Base-by-base conservation (phyloP, 1,140 invertebrate genomes). In the Battus philenor region DNA sequence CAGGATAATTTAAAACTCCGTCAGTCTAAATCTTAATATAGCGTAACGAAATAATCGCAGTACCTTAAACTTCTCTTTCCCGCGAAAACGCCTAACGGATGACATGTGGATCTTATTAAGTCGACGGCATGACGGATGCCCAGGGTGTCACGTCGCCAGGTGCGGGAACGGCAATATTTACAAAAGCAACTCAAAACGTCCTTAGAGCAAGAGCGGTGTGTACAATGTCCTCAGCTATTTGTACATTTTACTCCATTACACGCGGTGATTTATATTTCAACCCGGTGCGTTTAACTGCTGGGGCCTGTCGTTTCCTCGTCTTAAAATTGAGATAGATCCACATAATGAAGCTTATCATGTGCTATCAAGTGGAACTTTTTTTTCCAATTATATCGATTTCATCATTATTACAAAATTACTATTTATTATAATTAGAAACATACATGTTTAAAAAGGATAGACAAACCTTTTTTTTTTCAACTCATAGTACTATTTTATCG, bases 301-400 rank as follows among this genome's bases (percentile, higher is more conserved):
- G 64, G 62, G 55, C 70, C 68, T 76, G 75, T 76, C 76, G 76
- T 79, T 78, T 75, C 68, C 60, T 61, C 64, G 66, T 71, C 71
- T 79, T 69, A n/a, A 82, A 82, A 82, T 82, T 82, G 78, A 82
- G 78, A 82, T 82, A 74, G 75, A 82, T 82, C 72, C 65, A 44
- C 10, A 56, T 49, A 47, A 51, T 50, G 55, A 57, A 57, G 54
- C 46, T n/a, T n/a, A n/a, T n/a, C n/a, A n/a, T n/a, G n/a, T n/a
- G n/a, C n/a, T n/a, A n/a, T n/a, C n/a, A n/a, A n/a, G n/a, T n/a
- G n/a, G n/a, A n/a, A n/a, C n/a, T n/a, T n/a, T n/a, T n/a, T n/a
- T n/a, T n/a, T n/a, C n/a, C n/a, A n/a, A n/a, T n/a, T n/a, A n/a
- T n/a, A n/a, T n/a, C n/a, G n/a, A n/a, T n/a, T n/a, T n/a, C n/a